Conservation (phyloP, 2,797 vertebrate genomes). For the Tenualosa thibaudeaui region DNA sequence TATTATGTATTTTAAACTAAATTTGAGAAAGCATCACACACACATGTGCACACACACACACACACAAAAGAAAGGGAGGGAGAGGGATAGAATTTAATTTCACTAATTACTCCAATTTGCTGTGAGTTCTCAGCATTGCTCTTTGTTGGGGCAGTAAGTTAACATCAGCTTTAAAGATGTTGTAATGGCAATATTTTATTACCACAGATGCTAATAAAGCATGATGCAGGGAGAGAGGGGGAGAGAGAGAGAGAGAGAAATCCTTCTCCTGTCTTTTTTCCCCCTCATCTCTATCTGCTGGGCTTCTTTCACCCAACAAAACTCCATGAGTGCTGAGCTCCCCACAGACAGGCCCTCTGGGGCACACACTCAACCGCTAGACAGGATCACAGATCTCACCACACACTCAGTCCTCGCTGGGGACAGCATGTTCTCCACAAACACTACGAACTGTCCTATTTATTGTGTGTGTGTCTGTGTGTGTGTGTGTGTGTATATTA, state of each 20-base stretch:
- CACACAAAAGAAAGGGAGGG: slow-evolving; percentile 50
- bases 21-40: background rate
- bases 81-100: slow-evolving; percentile 59
- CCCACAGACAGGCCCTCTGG: background rate
- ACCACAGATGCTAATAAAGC: background rate
- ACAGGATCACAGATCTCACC: background rate
- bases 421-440: background rate
- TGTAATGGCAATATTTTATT: no score
- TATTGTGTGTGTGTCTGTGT: background rate
- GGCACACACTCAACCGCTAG: background rate
- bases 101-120: no score
- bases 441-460: background rate
- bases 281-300: background rate
- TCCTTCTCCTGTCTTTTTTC: background rate
- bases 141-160: no score
- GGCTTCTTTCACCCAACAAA: background rate
- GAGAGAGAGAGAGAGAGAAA: background rate
- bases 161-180: no score
- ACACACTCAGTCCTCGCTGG: background rate
- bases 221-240: background rate
- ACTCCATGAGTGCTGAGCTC: background rate
- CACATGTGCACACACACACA: slow-evolving; percentile 32
- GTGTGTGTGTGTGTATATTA: background rate
- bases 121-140: no score
- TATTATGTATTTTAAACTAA: no score